Conservation (phyloP, 1,140 invertebrate species). For the Carcinoscorpius rotundicauda region DNA sequence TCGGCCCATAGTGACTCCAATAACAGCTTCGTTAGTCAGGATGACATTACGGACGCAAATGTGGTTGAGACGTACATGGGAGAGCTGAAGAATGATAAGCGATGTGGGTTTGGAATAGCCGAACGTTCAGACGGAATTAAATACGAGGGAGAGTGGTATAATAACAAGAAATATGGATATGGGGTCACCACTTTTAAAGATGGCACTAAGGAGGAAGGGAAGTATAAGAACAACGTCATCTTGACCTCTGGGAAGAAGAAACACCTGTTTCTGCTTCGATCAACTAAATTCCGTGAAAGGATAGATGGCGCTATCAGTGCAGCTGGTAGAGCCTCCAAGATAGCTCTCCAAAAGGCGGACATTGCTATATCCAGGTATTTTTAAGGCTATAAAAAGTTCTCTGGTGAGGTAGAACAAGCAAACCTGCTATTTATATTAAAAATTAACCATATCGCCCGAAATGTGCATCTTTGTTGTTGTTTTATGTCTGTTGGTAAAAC, state of each 20-base stretch:
- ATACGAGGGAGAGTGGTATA: slow-evolving; percentile 98
- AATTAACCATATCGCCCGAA: too few species aligned
- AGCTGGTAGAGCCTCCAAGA: slow-evolving; percentile 90
- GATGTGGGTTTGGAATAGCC: slow-evolving; percentile 83
- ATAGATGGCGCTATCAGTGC: slow-evolving; percentile 90
- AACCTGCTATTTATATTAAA: too few species aligned
- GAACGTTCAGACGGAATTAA: slow-evolving; percentile 91
- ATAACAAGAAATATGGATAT: slow-evolving; percentile 98
- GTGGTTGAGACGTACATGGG: slow-evolving; percentile 97
- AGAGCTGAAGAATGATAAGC: slow-evolving; percentile 99
- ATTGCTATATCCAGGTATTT: slow-evolving; percentile 69
- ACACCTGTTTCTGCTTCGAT: slow-evolving; percentile 91
- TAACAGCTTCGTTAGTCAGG: slow-evolving; percentile 77
- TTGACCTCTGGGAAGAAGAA: slow-evolving; percentile 96
- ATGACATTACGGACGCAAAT: slow-evolving; percentile 81
- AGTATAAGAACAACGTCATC: slow-evolving; percentile 98
- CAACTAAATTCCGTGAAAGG: slow-evolving; percentile 89
- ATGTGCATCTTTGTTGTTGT: too few species aligned
- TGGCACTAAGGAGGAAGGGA: slow-evolving; percentile 88
- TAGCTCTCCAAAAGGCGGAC: slow-evolving; percentile 95
- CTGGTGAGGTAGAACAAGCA: background rate
- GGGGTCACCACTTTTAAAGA: slow-evolving; percentile 95
- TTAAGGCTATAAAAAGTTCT: background rate
- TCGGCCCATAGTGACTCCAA: slow-evolving; percentile 36
- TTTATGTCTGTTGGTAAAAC: too few species aligned